A percentile compares a stretch with the other conserved stretches of the same genome.
phyloP scores from a whole-genome alignment of 2,797 vertebrate genomes.

The Adrianichthys oophorus region DNA sequence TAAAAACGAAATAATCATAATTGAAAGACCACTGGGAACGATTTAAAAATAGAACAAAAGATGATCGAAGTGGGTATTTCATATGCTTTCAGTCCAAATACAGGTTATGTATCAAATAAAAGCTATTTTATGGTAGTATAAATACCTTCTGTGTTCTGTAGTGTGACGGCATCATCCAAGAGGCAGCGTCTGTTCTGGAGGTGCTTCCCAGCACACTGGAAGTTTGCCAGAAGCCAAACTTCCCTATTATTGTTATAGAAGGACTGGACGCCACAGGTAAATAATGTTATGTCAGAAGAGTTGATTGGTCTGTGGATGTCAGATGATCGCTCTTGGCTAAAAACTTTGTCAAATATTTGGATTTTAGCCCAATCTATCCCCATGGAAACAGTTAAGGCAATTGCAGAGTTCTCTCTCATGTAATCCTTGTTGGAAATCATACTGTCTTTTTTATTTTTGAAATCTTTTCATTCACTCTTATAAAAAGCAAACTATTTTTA shows the following conservation, averaged over 20 bases:
- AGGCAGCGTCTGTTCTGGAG: conserved; percentile 80
- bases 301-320: conserved; percentile 61
- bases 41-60: no score
- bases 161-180: conserved; percentile 84
- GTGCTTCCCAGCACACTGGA: conserved; percentile 71
- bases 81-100: no score
- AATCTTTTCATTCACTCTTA: no score
- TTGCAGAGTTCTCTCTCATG: conserved; percentile 34
- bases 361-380: conserved; percentile 67
- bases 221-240: conserved; percentile 68
- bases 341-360: conserved; percentile 67
- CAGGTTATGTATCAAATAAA: no score
- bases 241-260: conserved; percentile 88
- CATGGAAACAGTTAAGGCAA: conserved; percentile 42
- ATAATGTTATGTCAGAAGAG: conserved; percentile 63
- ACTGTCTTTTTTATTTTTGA: no score
- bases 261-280: conserved; percentile 95
- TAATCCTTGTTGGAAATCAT: conserved; percentile 33
- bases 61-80: no score
- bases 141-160: conserved; percentile 58
- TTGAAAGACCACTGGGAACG: no score
- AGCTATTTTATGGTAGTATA: no score
- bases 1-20: no score
- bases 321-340: conserved; percentile 47
- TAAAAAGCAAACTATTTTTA: no score